These are phyloP conservation scores for Myotis findleyi DNA, from an alignment of 2,797 vertebrate species.

Conservation along the genomic window DNA sequence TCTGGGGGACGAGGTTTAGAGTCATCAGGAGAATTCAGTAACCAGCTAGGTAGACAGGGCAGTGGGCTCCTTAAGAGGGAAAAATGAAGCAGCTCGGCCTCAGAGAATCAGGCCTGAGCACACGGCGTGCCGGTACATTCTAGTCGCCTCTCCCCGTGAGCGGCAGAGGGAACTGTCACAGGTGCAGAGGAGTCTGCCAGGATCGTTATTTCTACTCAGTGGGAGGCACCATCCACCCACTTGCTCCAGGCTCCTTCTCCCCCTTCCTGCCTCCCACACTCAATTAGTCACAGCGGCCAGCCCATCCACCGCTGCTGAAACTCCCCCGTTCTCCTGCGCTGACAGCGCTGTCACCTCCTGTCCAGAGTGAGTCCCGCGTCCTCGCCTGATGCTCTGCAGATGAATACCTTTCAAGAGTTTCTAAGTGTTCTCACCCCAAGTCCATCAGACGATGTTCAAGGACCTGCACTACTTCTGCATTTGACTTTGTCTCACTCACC, in stretches of 20 bases:
- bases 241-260: neutral
- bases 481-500: neutral
- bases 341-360: neutral
- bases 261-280: neutral
- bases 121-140: too few species aligned
- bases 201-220: neutral
- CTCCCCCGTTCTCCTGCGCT: neutral
- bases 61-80: neutral
- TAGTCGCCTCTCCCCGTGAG: neutral
- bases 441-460: neutral
- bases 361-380: neutral
- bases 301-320: neutral
- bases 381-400: neutral
- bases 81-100: neutral
- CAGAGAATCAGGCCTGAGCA: neutral
- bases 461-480: neutral
- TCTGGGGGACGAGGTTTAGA: neutral
- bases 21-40: neutral
- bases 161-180: neutral
- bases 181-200: neutral
- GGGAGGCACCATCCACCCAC: neutral
- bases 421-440: neutral
- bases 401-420: neutral
- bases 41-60: neutral
- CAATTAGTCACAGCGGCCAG: neutral